phyloP scores from a whole-genome alignment of 1,140 invertebrate species.

The Proales similis region DNA sequence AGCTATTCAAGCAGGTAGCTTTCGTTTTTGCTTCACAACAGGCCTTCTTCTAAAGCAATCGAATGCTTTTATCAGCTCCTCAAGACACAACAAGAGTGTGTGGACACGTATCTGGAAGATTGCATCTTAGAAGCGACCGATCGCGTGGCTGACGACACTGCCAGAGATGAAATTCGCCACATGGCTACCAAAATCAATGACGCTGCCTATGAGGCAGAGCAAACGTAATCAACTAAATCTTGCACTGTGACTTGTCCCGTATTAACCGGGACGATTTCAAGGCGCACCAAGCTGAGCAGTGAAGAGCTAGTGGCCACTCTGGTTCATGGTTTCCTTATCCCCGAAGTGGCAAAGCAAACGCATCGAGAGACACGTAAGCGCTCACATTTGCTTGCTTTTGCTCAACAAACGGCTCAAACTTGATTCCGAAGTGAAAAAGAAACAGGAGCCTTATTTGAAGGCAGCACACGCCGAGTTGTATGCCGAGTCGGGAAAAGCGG shows the following conservation, averaged over 20 bases:
- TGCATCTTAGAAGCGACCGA: slow-evolving; percentile 60
- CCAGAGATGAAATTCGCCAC: slow-evolving; percentile 55
- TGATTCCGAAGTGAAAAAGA: slow-evolving; percentile 30
- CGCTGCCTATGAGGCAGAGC: slow-evolving; percentile 53
- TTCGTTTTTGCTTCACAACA: slow-evolving; percentile 9
- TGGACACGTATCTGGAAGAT: slow-evolving; percentile 61
- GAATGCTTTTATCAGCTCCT: slow-evolving; percentile 49
- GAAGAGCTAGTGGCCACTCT: slow-evolving; percentile 60
- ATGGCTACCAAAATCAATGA: slow-evolving; percentile 60
- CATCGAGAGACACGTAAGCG: slow-evolving; percentile 48
- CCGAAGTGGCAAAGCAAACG: slow-evolving; percentile 56
- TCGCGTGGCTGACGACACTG: slow-evolving; percentile 57
- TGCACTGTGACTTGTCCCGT: not conserved
- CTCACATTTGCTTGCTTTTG: not conserved
- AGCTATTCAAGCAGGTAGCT: slow-evolving; percentile 64
- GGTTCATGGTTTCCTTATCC: slow-evolving; percentile 60
- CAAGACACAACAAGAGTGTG: slow-evolving; percentile 59
- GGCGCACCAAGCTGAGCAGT: slow-evolving; percentile 53
- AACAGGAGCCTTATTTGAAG: slow-evolving; percentile 31
- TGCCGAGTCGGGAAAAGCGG: slow-evolving; percentile 14
- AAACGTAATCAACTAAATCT: slow-evolving; percentile 42
- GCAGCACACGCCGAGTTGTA: slow-evolving; percentile 34
- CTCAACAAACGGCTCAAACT: not conserved
- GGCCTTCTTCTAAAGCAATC: not conserved
- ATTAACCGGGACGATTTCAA: no score